Percentiles rank a stretch among this genome's conserved stretches.
These are phyloP conservation scores for Liodrosophila aerea DNA, from an alignment of 2,888 invertebrate species.

Conservation along the genomic window DNA sequence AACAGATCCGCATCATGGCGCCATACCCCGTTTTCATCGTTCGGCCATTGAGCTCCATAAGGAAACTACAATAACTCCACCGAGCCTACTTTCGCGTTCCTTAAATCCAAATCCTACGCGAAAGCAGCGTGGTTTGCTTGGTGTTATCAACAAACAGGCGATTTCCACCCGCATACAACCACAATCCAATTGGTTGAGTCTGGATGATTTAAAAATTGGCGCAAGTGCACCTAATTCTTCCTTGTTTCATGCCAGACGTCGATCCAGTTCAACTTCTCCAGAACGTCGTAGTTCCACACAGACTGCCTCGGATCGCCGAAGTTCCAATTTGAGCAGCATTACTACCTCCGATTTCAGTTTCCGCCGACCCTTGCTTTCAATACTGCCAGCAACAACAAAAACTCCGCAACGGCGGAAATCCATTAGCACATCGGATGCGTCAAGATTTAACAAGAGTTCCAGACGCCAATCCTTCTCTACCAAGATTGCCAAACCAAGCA, in stretches of 20 bases:
- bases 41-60: conserved; percentile 70
- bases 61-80: conserved; percentile 69
- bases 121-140: conserved; percentile 79
- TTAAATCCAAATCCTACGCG: conserved; percentile 79
- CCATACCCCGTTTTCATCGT: conserved; percentile 77
- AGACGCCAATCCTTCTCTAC: conserved; percentile 48
- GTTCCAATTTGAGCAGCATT: conserved; percentile 80
- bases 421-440: conserved; percentile 32
- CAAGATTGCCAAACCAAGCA: conserved; percentile 80
- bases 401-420: conserved; percentile 58
- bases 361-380: conserved; percentile 71
- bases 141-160: conserved; percentile 76
- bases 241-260: conserved; percentile 55
- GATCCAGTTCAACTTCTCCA: conserved; percentile 80
- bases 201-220: conserved; percentile 74
- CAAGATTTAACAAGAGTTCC: conserved; percentile 30
- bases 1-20: conserved; percentile 72
- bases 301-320: conserved; percentile 80
- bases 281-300: conserved; percentile 81
- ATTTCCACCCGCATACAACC: conserved; percentile 68
- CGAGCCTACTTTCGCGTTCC: conserved; percentile 71
- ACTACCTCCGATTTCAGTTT: conserved; percentile 82
- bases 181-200: conserved; percentile 79
- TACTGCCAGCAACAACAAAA: conserved; percentile 55
- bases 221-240: conserved; percentile 47